Evolutionary conservation across 2,797 vertebrate species (phyloP).

Genomic region (Myotis vivesi): DNA sequence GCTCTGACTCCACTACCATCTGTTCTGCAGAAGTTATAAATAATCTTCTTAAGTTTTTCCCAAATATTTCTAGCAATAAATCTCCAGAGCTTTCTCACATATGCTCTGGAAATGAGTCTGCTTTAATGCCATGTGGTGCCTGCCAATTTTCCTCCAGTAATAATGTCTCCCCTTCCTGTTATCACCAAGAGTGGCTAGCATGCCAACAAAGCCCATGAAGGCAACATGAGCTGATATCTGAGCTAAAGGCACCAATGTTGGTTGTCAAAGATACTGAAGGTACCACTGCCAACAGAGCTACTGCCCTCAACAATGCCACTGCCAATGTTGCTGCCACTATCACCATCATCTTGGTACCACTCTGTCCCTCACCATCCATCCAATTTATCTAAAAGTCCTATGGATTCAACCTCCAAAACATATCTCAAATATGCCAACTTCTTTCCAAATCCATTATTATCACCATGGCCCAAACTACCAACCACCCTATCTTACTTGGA

Average conservation of each 20-base stretch:
- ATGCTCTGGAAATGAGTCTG: conserved; percentile 54
- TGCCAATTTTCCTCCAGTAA: conserved; percentile 51
- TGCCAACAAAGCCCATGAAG: not conserved
- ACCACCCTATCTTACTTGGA: not conserved
- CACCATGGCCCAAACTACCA: not conserved
- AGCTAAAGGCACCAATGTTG: not conserved
- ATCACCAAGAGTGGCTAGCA: not conserved
- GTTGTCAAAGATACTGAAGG: conserved; percentile 19
- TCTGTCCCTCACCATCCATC: not conserved
- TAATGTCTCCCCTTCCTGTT: conserved; percentile 20
- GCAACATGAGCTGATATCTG: not conserved
- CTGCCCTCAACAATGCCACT: not conserved
- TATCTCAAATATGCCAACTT: not conserved
- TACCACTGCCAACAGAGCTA: not conserved
- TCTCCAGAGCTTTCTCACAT: conserved; percentile 24
- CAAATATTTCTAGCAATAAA: conserved; percentile 52
- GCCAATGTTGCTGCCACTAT: not conserved
- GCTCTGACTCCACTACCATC: conserved; percentile 50
- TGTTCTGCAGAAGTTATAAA: conserved; percentile 60
- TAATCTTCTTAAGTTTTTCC: conserved; percentile 58
- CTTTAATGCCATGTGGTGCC: conserved; percentile 32
- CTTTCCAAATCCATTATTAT: conserved; percentile 12
- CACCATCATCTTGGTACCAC: not conserved
- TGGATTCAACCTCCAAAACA: not conserved
- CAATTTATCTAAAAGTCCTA: not conserved